Evolutionary conservation across 2,797 vertebrate species (phyloP), one percentile per base, ranked within the genome.

Genomic region (Buphagus erythrorhynchus): DNA sequence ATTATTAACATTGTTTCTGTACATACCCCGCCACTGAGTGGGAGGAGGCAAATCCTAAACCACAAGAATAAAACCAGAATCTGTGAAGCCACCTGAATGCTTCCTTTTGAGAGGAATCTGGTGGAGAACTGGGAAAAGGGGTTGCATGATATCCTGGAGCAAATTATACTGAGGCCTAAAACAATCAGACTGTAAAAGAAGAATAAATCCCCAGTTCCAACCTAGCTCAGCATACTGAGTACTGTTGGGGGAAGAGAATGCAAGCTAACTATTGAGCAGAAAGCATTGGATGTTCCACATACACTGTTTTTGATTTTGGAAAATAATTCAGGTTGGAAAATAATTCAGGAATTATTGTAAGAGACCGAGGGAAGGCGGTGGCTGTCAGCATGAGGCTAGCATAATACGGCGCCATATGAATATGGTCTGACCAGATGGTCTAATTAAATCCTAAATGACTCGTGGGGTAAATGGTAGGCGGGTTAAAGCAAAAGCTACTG

Each of bases 371-470:
- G 38, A 16, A 40, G 0, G 40, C 16, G 33, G 0, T 15, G 20
- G 43, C 63, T 68, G 63, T 49, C 19, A 49, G 35, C 52, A 24
- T 42, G n/a, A 78, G 46, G 57, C 25, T 67, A 49, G 33, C 18
- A 5, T 28, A 52, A 75, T 12, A 36, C 0, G 0, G 35, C 9
- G 2, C 40, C 0, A 0, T 31, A 6, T 21, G 33, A 68, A 52
- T 43, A 22, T 11, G 33, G 20, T 17, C n/a, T 29, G 79, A 25
- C 66, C 74, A 61, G 75, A 65, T 28, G 58, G 57, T 49, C 61
- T 52, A 38, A 58, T 74, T 62, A 93, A 69, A 84, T 38, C 69
- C 78, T 42, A 42, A 79, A 65, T 35, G 26, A 26, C 36, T 63
- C 1, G 2, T 13, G 31, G 16, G 51, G 16, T 75, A 52, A 68